Base-by-base conservation (phyloP, 2,797 vertebrate genomes). In the Gallinago solitaria region DNA sequence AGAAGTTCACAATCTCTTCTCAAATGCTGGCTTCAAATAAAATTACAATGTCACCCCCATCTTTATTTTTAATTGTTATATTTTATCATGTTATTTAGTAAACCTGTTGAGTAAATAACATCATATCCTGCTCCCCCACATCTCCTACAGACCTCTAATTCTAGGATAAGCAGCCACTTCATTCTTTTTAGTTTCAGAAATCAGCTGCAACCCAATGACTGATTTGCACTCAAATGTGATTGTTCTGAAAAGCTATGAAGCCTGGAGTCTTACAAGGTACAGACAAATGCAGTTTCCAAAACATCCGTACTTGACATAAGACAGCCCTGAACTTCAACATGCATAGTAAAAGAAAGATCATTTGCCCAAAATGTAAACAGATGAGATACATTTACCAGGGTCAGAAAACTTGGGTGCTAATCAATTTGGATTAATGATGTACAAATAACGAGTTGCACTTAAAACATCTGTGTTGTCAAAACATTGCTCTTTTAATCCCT, bases 401-500 rank as follows among this genome's bases (percentile, higher is more conserved):
- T 88, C 76, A 94, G 80, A 91, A 97, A 97, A 96, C 53, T 81
- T 87, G 89, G 89, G 91, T 91, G 86, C 74, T 95, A 94, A 95
- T 97, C 97, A 96, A 51, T 81, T 95, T 95, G 93, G 76, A 97
- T 97, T 97, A 97, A 97, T 96, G 95, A 96, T 83, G 87, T 95
- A 97, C 95, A 97, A 97, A 97, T 96, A 97, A 97, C 81, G 86
- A 97, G 91, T 94, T 97, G 93, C 95, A 94, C 65, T 96, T 97
- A 97, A 97, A 97, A 96, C 96, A 97, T 90, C 92, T 94, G 32
- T 92, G 67, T 97, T 98, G 98, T 98, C 98, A 98, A 98, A 98
- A 98, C 95, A 98, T 63, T 96, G 82, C 48, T 97, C 84, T 96
- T 98, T 97, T 97, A 98, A 97, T 97, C 95, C 96, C 79, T 94